phyloP scores from a whole-genome alignment of 2,888 invertebrate genomes.

The Cancer borealis region DNA sequence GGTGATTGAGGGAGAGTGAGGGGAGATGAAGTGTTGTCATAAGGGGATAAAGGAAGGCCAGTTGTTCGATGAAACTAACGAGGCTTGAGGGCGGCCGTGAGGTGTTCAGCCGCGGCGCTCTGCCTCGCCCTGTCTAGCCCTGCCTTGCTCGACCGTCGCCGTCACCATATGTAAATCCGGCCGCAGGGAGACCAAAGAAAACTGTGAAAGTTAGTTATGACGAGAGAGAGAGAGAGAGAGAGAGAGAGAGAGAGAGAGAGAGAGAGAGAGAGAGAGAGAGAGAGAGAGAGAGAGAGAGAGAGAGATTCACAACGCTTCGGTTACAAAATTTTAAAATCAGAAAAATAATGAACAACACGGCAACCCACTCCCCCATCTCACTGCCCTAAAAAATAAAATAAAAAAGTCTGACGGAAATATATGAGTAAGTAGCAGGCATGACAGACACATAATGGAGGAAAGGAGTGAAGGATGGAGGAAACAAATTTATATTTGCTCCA shows the following conservation, averaged over 20 bases:
- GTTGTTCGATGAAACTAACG: neutral
- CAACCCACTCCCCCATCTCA: neutral
- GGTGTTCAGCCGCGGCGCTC: neutral
- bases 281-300: neutral
- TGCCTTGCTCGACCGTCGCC: neutral
- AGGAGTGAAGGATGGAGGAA: neutral
- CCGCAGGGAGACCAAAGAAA: neutral
- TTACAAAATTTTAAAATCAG: neutral
- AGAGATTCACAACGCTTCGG: neutral
- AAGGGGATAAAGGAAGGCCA: constrained; percentile 10
- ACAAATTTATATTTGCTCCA: neutral
- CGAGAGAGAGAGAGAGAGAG: constrained; percentile 22
- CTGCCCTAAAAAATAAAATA: neutral
- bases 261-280: constrained; percentile 4
- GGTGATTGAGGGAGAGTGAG: neutral
- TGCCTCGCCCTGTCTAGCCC: neutral
- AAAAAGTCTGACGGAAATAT: neutral
- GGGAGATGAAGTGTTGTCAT: neutral
- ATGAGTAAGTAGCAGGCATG: neutral
- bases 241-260: constrained; percentile 8
- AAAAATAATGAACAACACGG: neutral
- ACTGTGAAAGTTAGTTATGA: constrained; percentile 7
- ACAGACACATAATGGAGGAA: neutral
- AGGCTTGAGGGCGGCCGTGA: neutral
- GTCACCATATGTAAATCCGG: neutral